phyloP scores from a whole-genome alignment of 1,140 invertebrate species.

The Papilio machaon region DNA sequence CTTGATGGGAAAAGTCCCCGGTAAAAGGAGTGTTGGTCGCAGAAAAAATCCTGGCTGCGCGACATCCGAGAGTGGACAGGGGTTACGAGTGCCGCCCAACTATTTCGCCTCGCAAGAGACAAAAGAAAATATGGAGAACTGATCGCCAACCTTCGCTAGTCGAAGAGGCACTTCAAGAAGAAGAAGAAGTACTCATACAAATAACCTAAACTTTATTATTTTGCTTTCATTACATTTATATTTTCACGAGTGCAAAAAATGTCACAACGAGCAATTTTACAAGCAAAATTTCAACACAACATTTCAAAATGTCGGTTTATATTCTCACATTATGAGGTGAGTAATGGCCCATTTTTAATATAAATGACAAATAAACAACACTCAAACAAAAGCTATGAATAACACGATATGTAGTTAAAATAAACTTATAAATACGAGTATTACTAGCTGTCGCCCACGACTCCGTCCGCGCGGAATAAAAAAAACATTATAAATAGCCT shows the following conservation, averaged over 20 bases:
- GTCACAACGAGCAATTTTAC: constrained; percentile 4
- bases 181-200: neutral
- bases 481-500: too few relatives aligned
- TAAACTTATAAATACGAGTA: neutral
- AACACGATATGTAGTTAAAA: constrained; percentile 9
- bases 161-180: too few relatives aligned
- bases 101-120: too few relatives aligned
- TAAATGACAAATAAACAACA: constrained; percentile 31
- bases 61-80: too few relatives aligned
- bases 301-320: constrained; percentile 24
- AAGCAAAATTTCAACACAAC: constrained; percentile 31
- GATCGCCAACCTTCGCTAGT: too few relatives aligned
- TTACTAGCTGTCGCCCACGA: neutral
- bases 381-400: constrained; percentile 22
- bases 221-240: neutral
- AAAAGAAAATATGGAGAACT: too few relatives aligned
- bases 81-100: too few relatives aligned
- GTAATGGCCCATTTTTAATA: constrained; percentile 35
- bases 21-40: too few relatives aligned
- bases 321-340: constrained; percentile 34
- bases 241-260: neutral
- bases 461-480: too few relatives aligned
- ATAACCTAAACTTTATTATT: neutral
- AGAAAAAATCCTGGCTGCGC: too few relatives aligned
- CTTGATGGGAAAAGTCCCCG: too few relatives aligned